Evolutionary conservation across 2,888 invertebrate species (phyloP).

Genomic region (Molanna angustata): DNA sequence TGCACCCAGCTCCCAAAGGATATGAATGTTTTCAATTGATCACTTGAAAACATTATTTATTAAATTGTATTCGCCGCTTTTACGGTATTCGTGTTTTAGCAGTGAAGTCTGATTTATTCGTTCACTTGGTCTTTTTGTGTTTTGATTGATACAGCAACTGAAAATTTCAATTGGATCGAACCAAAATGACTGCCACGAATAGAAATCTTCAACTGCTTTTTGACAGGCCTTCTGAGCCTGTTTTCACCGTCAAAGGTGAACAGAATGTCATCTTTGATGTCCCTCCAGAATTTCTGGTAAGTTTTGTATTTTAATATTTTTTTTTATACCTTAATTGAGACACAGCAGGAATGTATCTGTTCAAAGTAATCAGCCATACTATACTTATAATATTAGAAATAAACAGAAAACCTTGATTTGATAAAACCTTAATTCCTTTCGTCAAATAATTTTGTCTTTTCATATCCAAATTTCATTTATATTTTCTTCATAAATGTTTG

Average conservation of each 20-base stretch:
- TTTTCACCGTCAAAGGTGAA: constrained; percentile 50
- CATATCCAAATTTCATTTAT: too few species aligned
- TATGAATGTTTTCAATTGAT: not conserved
- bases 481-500: too few species aligned
- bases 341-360: too few species aligned
- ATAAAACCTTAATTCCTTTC: too few species aligned
- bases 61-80: not conserved
- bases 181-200: constrained; percentile 11
- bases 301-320: constrained; percentile 31
- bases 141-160: not conserved
- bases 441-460: too few species aligned
- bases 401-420: too few species aligned
- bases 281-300: constrained; percentile 53
- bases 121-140: not conserved
- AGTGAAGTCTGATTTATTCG: not conserved
- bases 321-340: not conserved
- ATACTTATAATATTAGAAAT: too few species aligned
- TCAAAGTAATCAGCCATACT: too few species aligned
- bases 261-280: constrained; percentile 50
- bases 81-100: too few species aligned
- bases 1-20: constrained; percentile 20
- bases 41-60: not conserved
- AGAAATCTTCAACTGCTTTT: constrained; percentile 40
- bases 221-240: constrained; percentile 50
- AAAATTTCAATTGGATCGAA: too few species aligned